Base-by-base conservation (phyloP, 2,797 vertebrate species). In the Hozukius guyotensis region DNA sequence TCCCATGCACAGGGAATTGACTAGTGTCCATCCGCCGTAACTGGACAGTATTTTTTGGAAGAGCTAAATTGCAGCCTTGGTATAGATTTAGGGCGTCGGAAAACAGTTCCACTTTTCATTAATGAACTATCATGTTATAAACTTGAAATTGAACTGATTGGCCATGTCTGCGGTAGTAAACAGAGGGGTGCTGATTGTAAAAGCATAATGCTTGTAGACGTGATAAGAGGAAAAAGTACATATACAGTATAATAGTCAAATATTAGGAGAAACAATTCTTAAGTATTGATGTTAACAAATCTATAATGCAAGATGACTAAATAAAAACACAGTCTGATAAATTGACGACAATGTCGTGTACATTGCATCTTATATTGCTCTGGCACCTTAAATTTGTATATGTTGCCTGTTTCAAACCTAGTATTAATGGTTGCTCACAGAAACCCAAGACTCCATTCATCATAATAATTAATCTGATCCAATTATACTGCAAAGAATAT, bases 381-480 rank as follows among this genome's bases (percentile, higher is more conserved):
- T 93, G 89, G 84, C 95, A 95, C 86, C 95, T 96, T 97, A 96
- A 96, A 96, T 97, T 96, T 97, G 95, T 97, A 94, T 95, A 88
- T 90, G 96, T 96, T 96, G 96, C 93, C 94, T 92, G 93, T 96
- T 96, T 96, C 94, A 96, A 97, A 96, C 93, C 88, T 92, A 94
- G 95, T 97, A 98, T 98, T 97, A 98, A 98, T 97, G 96, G 96
- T 96, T 96, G 92, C 92, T 94, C 96, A 93, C 94, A 95, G 94
- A 97, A 97, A 96, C 72, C 70, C 95, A 94, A 93, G 96, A 95
- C 96, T 96, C 95, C 97, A 99, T 99, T 98, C 98, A 99, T 99
- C 98, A 99, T 99, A 98, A 99, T 99, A 99, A 99, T 99, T 99
- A 98, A 99, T 99, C 97, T 98, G 97, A 98, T 99, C 98, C 98